These are phyloP conservation scores for Entomyzon cyanotis DNA, from an alignment of 2,113 vertebrate species.

Conservation along the genomic window DNA sequence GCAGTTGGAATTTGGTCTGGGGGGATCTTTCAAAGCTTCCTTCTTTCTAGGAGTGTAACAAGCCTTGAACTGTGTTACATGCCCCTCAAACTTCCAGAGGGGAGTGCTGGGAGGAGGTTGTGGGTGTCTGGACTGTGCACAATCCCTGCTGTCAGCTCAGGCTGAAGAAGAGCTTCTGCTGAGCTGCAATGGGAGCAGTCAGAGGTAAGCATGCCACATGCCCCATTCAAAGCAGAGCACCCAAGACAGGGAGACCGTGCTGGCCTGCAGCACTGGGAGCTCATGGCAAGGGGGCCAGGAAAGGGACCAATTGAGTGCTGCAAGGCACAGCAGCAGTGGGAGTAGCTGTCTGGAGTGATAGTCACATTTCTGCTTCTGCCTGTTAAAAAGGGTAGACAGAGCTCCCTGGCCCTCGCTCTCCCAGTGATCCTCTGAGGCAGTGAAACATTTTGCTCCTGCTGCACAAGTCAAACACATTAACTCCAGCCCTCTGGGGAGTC, in stretches of 20 bases:
- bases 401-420: background rate
- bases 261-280: background rate
- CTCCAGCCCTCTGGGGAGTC: background rate
- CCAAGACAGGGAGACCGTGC: background rate
- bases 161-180: background rate
- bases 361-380: background rate
- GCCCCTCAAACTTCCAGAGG: background rate
- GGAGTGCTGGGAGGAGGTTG: background rate
- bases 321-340: background rate
- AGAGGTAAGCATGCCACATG: accelerated
- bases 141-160: background rate
- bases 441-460: background rate
- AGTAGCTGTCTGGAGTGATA: background rate
- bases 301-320: accelerated
- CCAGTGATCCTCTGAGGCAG: background rate
- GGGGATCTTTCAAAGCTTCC: background rate
- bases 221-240: accelerated
- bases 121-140: background rate
- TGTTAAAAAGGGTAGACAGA: background rate
- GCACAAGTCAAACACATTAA: background rate
- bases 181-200: background rate
- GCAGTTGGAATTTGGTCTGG: background rate
- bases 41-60: background rate
- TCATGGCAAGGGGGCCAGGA: accelerated
- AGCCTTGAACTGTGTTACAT: background rate